These are phyloP conservation scores for Etheostoma nigrum DNA, from an alignment of 2,797 vertebrate species.

Conservation along the genomic window DNA sequence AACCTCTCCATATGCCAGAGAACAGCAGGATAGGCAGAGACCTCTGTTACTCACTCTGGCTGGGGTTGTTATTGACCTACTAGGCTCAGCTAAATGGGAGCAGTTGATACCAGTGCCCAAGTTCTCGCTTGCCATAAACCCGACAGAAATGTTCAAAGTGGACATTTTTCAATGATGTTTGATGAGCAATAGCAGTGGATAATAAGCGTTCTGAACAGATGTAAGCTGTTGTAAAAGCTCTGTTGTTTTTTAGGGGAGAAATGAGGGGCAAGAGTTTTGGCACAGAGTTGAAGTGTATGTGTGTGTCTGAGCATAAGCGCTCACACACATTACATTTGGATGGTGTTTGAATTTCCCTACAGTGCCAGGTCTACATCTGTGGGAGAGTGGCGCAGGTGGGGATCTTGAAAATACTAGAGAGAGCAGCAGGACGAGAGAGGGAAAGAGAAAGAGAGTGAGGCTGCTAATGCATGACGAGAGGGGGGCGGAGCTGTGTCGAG, in stretches of 20 bases:
- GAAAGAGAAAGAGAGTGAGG: constrained; percentile 53
- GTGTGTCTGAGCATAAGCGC: constrained; percentile 36
- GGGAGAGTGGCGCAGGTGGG: constrained; percentile 80
- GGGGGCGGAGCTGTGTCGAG: constrained; percentile 57
- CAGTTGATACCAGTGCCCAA: constrained; percentile 46
- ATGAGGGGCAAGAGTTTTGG: constrained; percentile 68
- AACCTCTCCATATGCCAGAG: constrained; percentile 80
- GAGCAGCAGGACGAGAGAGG: constrained; percentile 67
- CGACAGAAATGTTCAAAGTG: constrained; percentile 40
- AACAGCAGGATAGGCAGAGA: constrained; percentile 80
- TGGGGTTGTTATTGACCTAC: constrained; percentile 74
- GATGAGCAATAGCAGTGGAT: constrained; percentile 57
- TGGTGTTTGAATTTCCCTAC: constrained; percentile 63
- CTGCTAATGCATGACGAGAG: constrained; percentile 55
- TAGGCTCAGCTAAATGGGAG: constrained; percentile 71
- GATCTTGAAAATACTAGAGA: constrained; percentile 68
- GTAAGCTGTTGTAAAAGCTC: constrained; percentile 56
- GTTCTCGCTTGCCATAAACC: constrained; percentile 42
- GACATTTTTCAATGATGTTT: constrained; percentile 57
- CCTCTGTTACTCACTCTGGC: constrained; percentile 74
- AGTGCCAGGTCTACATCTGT: constrained; percentile 80
- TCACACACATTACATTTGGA: constrained; percentile 61
- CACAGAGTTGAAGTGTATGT: constrained; percentile 58
- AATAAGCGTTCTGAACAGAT: constrained; percentile 56
- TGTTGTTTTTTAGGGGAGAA: constrained; percentile 58